Conservation (phyloP, 1,140 invertebrate species). For the Ruditapes philippinarum region DNA sequence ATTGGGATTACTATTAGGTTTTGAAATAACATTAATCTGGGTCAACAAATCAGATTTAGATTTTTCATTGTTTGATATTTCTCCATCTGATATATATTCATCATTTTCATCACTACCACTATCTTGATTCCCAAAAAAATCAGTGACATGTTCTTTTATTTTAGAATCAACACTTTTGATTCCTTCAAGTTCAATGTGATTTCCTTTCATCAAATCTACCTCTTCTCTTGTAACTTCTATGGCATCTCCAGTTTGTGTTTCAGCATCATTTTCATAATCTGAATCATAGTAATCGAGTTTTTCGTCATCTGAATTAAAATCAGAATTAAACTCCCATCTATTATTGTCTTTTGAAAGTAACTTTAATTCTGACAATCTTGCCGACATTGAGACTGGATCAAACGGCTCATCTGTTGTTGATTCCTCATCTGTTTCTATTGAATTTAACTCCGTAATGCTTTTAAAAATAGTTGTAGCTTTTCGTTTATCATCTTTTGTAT, state of each 20-base stretch:
- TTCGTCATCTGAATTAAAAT: constrained; percentile 41
- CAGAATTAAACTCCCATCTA: constrained; percentile 52
- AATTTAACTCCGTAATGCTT: constrained; percentile 58
- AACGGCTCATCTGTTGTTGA: constrained; percentile 2
- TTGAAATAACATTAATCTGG: no score
- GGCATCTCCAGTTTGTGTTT: neutral
- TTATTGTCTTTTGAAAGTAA: neutral
- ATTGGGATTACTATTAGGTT: no score
- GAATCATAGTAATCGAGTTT: neutral
- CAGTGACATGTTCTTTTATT: no score
- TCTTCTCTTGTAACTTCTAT: neutral
- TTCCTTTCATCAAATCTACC: neutral
- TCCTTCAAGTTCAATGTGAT: neutral
- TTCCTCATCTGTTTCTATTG: constrained; percentile 61
- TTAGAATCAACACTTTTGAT: no score
- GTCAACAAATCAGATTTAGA: no score
- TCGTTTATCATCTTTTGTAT: neutral
- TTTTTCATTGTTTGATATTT: no score
- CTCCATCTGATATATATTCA: no score
- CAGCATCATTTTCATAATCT: constrained; percentile 8
- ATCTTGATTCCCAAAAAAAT: no score
- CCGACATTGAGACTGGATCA: constrained; percentile 11
- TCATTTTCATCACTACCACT: no score
- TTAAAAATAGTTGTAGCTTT: constrained; percentile 47
- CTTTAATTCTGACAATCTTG: constrained; percentile 38